Percentiles rank a stretch among this genome's conserved stretches.
phyloP scores from a whole-genome alignment of 2,113 vertebrate genomes.

The Gymnobelideus leadbeateri region DNA sequence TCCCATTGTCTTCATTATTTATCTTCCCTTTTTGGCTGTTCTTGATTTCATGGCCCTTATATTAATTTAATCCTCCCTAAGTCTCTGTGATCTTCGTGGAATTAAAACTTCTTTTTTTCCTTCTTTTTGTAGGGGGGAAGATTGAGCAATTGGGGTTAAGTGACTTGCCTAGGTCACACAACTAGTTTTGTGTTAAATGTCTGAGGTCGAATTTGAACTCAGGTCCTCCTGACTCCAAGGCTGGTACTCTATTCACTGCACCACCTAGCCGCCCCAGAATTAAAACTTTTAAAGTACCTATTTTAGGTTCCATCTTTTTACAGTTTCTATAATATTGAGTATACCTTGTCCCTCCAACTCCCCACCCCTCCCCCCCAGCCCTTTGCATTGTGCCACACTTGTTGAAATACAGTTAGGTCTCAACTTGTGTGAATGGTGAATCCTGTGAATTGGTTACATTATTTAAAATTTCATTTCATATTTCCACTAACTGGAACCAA shows the following conservation, averaged over 20 bases:
- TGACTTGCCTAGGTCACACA: no score
- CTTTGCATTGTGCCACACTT: neutral
- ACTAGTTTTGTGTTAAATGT: no score
- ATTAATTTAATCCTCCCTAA: neutral
- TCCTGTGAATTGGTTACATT: neutral
- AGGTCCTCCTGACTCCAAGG: no score
- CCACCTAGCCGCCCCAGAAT: neutral
- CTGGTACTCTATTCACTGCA: no score
- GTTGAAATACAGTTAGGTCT: neutral
- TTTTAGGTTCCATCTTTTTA: neutral
- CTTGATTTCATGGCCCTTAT: neutral
- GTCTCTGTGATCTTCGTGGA: neutral
- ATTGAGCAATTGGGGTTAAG: no score
- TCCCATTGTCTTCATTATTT: neutral
- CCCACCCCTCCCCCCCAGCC: no score
- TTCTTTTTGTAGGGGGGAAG: no score
- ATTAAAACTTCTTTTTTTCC: neutral
- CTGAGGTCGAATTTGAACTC: no score
- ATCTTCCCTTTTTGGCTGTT: neutral
- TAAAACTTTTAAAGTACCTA: neutral
- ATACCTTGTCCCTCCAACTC: neutral
- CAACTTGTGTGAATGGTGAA: neutral
- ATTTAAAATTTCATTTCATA: neutral
- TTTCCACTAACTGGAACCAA: no score
- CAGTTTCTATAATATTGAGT: neutral